These are phyloP conservation scores for Danio albolineatus DNA, from an alignment of 2,797 vertebrate genomes.

Conservation along the genomic window DNA sequence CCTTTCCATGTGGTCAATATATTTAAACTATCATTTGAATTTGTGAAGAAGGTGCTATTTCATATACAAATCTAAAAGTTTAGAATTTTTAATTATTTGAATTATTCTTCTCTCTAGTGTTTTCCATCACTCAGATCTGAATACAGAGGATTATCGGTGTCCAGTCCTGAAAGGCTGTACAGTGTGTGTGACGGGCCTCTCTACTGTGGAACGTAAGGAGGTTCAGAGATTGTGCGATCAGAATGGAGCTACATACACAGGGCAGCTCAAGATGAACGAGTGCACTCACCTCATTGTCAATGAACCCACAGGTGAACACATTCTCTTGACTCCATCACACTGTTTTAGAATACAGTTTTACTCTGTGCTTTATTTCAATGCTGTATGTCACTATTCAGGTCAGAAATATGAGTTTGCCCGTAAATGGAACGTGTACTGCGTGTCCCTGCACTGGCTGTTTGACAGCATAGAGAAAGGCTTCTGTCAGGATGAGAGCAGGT, in stretches of 20 bases:
- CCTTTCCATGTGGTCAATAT: no score
- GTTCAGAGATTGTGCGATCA: slow-evolving; percentile 88
- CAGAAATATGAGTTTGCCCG: slow-evolving; percentile 96
- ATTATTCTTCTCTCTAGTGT: slow-evolving; percentile 78
- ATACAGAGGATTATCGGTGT: slow-evolving; percentile 84
- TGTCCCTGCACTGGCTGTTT: slow-evolving; percentile 93
- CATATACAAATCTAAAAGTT: no score
- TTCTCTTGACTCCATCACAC: background rate
- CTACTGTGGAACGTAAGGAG: slow-evolving; percentile 85
- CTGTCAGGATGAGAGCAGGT: slow-evolving; percentile 93
- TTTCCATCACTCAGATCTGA: slow-evolving; percentile 86
- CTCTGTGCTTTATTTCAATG: background rate
- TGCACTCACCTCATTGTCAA: slow-evolving; percentile 96
- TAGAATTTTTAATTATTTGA: no score
- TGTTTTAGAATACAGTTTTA: background rate
- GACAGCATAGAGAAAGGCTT: slow-evolving; percentile 94
- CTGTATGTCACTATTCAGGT: slow-evolving; percentile 76
- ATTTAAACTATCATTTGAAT: no score
- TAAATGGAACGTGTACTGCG: slow-evolving; percentile 96
- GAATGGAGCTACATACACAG: slow-evolving; percentile 90
- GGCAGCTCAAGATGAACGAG: slow-evolving; percentile 98
- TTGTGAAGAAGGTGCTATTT: no score
- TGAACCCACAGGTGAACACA: slow-evolving; percentile 88
- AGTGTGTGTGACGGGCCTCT: slow-evolving; percentile 93
- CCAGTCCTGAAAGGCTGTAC: slow-evolving; percentile 92